Base-by-base conservation (phyloP, 1,140 invertebrate genomes). In the Oreohelix idahoensis region DNA sequence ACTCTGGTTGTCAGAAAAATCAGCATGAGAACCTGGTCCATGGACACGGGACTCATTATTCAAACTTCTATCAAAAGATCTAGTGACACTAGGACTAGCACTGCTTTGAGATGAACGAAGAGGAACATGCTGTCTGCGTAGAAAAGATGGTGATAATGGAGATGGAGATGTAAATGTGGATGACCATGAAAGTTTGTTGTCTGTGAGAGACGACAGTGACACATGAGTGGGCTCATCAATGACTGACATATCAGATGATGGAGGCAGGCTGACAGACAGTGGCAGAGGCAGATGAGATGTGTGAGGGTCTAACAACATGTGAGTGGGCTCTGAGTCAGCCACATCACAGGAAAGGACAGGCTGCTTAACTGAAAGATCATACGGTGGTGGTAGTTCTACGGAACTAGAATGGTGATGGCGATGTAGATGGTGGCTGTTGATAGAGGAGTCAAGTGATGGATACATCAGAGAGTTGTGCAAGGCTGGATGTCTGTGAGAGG, bases 1-100 rank as follows among this genome's bases (percentile, higher is more conserved):
- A 89, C 89, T 84, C 90, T 89, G 85, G 89, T 90, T 80, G 90
- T 83, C 84, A 90, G 87, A 78, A 89, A 88, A 79, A 90, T 86
- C 84, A 84, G 89, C 83, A 85, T 89, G 49, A 89, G 85, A 17
- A 89, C 86, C 70, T 83, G 86, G 73, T 87, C 77, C 29, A 88
- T 69, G 38, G 87, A 83, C 83, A 4, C 29, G 26, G 2, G 38
- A 5, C 2, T 42, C 38, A 35, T 42, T 32, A 29, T 51, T 80
- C 1, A 71, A 71, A 51, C 39, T 80, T 36, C 66, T 58, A 35
- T 80, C 36, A 51, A 80, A 51, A 5, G 35, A 5, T 79, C 39
- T 79, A 39, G 23, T 36, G 1, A 5, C 15, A 87, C 89, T 81
- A 87, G 87, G 45, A 83, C 86, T 45, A 84, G 71, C 4, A 86